Base-by-base conservation (phyloP, 2,113 vertebrate genomes). In the Tragulus kanchil region DNA sequence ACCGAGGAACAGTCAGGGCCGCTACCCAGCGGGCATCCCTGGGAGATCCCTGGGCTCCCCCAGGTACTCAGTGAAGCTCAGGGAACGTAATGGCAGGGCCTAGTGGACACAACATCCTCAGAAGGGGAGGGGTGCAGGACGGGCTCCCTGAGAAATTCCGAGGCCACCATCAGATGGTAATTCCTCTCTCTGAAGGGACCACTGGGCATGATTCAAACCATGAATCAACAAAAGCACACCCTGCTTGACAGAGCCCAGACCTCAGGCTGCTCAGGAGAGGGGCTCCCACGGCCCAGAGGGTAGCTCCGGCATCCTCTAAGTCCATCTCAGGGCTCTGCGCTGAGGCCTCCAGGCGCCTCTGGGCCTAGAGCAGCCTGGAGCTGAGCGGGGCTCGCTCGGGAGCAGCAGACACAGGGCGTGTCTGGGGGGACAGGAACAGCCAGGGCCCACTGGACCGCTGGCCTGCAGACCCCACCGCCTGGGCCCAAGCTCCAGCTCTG, bases 121-220 rank as follows among this genome's bases (percentile, higher is more conserved):
- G 61, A 50, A 28, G 36, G 12, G 50, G 11, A 67, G 52, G 6
- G 8, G 6, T 0, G 2, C 0, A 26, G n/a, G 26, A 50, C 10
- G 8, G 25, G 54, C 26, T 65, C 45, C 62, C 17, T 7, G 15
- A 25, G 6, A 23, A 23, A 52, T 50, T 19, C 87, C 59, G 82
- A 90, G 59, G 67, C 42, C 14, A 25, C 26, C 4, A 2, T 64
- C 61, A 10, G 48, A 75, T 4, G 10, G 1, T n/a, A 56, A 61
- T 25, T 67, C 17, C 56, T 11, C 23, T 85, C 50, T 12, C 45
- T 2, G 77, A 77, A 54, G 42, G 42, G 62, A 36, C 4, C 3
- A 45, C 59, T 59, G 19, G 17, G 50, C 2, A 16, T 28, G 13
- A 3, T 13, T 52, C 94, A 56, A 16, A 82, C 16, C 3, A 5